Evolutionary conservation across 1,140 invertebrate genomes (phyloP).

Genomic region (Zaprionus nigranus): DNA sequence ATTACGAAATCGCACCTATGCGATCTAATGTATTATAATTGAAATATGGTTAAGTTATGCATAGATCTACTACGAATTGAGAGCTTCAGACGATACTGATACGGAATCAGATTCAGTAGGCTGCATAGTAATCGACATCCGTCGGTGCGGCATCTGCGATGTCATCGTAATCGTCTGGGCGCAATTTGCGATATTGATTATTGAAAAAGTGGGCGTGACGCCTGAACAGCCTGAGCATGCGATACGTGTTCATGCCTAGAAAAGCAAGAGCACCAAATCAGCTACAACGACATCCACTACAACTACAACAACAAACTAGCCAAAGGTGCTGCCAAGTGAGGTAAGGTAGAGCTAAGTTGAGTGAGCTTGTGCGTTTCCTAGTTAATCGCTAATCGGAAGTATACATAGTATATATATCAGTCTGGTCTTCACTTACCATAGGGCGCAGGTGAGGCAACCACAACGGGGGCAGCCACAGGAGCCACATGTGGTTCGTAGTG

Average conservation of each 20-base stretch:
- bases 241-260: constrained; percentile 83
- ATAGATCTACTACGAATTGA: constrained; percentile 1
- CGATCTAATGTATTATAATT: constrained; percentile 54
- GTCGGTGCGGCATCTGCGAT: constrained; percentile 22
- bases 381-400: background rate
- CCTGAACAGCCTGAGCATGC: constrained; percentile 81
- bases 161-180: constrained; percentile 70
- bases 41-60: constrained; percentile 60
- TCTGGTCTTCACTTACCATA: constrained; percentile 78
- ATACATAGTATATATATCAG: background rate
- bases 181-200: constrained; percentile 83
- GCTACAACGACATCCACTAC: constrained; percentile 8
- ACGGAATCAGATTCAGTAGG: constrained; percentile 56
- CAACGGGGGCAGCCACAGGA: constrained; percentile 62
- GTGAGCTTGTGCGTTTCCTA: constrained; percentile 14
- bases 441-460: constrained; percentile 83
- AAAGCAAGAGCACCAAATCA: constrained; percentile 61
- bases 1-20: constrained; percentile 20
- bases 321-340: constrained; percentile 31
- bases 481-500: constrained; percentile 74
- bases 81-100: constrained; percentile 16
- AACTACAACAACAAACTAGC: constrained; percentile 36
- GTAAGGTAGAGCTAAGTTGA: constrained; percentile 18
- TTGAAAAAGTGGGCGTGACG: constrained; percentile 82
- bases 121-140: constrained; percentile 33